Conservation (phyloP, 64 coral and sea anemone species). For the Anthopleura sola region DNA sequence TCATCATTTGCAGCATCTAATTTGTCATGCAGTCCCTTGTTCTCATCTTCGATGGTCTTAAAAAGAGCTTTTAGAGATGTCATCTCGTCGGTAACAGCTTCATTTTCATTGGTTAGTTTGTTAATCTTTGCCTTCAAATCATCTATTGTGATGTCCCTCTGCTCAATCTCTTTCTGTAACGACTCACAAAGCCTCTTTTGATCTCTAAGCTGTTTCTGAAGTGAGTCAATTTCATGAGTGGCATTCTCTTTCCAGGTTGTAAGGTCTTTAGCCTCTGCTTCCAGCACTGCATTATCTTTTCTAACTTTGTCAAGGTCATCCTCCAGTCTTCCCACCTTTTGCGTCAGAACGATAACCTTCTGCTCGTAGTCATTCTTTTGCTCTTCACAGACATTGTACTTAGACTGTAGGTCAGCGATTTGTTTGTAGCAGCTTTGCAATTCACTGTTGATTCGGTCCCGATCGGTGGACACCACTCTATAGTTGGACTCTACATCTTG, state of each 20-base stretch:
- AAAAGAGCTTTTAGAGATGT: slow-evolving; percentile 38
- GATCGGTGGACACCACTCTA: slow-evolving; percentile 58
- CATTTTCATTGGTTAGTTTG: slow-evolving; percentile 44
- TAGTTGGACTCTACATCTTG: slow-evolving; percentile 72
- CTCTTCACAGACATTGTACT: slow-evolving; percentile 70
- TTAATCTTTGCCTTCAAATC: slow-evolving; percentile 53
- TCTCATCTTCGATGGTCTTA: slow-evolving; percentile 70
- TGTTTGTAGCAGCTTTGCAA: slow-evolving; percentile 80
- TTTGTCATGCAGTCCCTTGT: slow-evolving; percentile 41
- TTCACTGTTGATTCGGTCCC: slow-evolving; percentile 74
- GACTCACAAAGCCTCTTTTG: slow-evolving; percentile 53
- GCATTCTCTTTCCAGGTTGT: slow-evolving; percentile 55
- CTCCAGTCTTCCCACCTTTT: slow-evolving; percentile 74
- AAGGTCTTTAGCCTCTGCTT: slow-evolving; percentile 61
- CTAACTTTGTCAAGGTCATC: slow-evolving; percentile 59
- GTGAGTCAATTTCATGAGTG: slow-evolving; percentile 39
- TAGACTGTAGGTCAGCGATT: slow-evolving; percentile 74
- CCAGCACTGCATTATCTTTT: slow-evolving; percentile 73
- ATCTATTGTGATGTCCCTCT: slow-evolving; percentile 63
- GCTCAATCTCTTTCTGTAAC: slow-evolving; percentile 55
- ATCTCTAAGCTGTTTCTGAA: slow-evolving; percentile 55
- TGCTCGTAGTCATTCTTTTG: slow-evolving; percentile 69
- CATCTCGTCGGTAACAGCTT: slow-evolving; percentile 63
- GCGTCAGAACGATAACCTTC: slow-evolving; percentile 54
- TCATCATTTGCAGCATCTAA: slow-evolving; percentile 71